phyloP scores from a whole-genome alignment of 2,888 invertebrate genomes.

The Meteorus cinctellus region DNA sequence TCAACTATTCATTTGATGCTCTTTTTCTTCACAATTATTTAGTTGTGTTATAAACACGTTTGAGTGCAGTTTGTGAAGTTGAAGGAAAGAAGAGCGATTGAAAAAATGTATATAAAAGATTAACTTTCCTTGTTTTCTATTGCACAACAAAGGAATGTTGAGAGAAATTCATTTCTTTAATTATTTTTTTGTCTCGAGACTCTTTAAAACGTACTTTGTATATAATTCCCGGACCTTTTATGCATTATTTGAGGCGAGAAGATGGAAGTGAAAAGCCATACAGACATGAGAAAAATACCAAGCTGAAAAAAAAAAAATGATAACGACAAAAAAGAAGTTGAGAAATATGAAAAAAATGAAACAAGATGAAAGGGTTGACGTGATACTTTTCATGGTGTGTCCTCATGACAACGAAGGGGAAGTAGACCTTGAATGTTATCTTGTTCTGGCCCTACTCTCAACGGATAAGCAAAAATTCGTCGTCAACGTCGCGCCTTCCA shows the following conservation, averaged over 20 bases:
- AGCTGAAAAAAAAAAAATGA: background rate
- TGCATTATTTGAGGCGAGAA: too few species aligned
- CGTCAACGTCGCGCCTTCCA: background rate
- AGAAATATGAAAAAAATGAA: background rate
- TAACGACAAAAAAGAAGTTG: background rate
- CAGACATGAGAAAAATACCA: background rate
- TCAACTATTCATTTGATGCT: background rate
- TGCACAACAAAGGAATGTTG: too few species aligned
- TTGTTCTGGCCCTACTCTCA: constrained; percentile 1
- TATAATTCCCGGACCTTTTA: too few species aligned
- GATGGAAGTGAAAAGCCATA: too few species aligned
- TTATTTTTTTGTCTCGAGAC: too few species aligned
- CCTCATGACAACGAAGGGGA: background rate
- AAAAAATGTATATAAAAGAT: background rate
- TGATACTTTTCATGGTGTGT: background rate
- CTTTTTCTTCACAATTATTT: background rate
- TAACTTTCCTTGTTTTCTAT: too few species aligned
- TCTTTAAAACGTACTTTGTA: too few species aligned
- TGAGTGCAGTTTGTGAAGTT: background rate
- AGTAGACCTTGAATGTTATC: background rate
- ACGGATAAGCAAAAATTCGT: constrained; percentile 4
- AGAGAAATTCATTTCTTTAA: too few species aligned
- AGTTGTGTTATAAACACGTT: background rate
- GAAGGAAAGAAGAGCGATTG: background rate
- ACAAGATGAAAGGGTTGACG: background rate